Conservation (phyloP, 2,888 invertebrate species). For the Tachina grossa region DNA sequence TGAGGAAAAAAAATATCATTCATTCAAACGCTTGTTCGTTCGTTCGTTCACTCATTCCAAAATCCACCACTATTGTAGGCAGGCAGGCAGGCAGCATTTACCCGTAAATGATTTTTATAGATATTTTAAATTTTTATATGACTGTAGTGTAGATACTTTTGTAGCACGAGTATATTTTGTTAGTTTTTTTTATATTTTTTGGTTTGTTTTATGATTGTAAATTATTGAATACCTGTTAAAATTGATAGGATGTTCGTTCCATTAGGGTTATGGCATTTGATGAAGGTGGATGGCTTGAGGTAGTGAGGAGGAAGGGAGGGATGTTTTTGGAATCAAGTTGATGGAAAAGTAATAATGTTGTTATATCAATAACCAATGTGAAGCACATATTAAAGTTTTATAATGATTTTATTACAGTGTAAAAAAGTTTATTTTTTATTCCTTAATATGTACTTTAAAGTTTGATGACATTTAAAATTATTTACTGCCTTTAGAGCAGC, state of each 20-base stretch:
- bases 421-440: conserved; percentile 20
- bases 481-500: not conserved
- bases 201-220: conserved; percentile 56
- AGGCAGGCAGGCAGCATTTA: conserved; percentile 4
- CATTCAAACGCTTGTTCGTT: conserved; percentile 26
- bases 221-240: conserved; percentile 76
- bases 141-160: conserved; percentile 30
- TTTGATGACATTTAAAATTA: conserved; percentile 36
- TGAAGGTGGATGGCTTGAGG: conserved; percentile 53
- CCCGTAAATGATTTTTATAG: conserved; percentile 47
- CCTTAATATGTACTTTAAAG: conserved; percentile 19
- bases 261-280: conserved; percentile 76
- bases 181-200: conserved; percentile 8
- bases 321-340: not conserved
- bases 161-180: conserved; percentile 13
- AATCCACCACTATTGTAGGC: conserved; percentile 10
- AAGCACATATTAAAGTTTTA: conserved; percentile 11
- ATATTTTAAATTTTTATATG: conserved; percentile 55
- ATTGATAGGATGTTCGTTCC: conserved; percentile 76
- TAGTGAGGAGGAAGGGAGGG: not conserved
- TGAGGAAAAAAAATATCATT: conserved; percentile 29
- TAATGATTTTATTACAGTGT: conserved; percentile 53
- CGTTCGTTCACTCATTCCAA: conserved; percentile 24
- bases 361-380: not conserved
- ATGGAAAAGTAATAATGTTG: conserved; percentile 17